Percentiles rank a stretch among this genome's conserved stretches.
Conservation (phyloP, 2,113 vertebrate genomes). For the Aspiorhynchus laticeps region DNA sequence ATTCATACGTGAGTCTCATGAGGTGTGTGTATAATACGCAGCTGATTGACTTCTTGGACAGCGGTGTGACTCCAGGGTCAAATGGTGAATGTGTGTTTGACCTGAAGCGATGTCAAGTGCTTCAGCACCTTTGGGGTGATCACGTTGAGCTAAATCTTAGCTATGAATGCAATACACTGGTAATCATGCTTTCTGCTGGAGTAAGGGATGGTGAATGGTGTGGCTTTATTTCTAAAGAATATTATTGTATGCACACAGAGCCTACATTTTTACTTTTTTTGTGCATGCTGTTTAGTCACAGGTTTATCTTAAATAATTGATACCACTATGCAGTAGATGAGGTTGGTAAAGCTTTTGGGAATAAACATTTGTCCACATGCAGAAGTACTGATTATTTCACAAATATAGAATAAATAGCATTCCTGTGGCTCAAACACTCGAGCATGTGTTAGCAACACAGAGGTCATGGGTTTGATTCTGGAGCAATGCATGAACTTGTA, state of each 20-base stretch:
- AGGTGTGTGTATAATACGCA: background rate
- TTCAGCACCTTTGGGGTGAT: background rate
- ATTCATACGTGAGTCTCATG: background rate
- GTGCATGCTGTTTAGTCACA: background rate
- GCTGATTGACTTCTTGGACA: background rate
- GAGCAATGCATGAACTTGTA: background rate
- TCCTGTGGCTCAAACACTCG: background rate
- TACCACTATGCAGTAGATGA: background rate
- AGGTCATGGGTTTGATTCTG: background rate
- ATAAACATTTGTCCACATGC: background rate
- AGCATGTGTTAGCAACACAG: background rate
- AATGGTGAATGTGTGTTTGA: background rate
- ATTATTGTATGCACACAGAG: background rate
- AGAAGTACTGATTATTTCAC: background rate
- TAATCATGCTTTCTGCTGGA: background rate
- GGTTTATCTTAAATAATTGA: background rate
- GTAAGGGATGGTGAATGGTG: background rate
- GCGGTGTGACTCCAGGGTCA: conserved; percentile 12
- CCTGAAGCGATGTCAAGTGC: background rate
- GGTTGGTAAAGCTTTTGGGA: background rate
- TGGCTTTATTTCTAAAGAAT: background rate
- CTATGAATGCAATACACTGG: background rate
- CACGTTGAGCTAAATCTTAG: background rate
- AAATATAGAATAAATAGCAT: background rate
- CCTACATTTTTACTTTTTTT: background rate